Evolutionary conservation across 2,113 vertebrate genomes (phyloP).

Genomic region (Pogona vitticeps): DNA sequence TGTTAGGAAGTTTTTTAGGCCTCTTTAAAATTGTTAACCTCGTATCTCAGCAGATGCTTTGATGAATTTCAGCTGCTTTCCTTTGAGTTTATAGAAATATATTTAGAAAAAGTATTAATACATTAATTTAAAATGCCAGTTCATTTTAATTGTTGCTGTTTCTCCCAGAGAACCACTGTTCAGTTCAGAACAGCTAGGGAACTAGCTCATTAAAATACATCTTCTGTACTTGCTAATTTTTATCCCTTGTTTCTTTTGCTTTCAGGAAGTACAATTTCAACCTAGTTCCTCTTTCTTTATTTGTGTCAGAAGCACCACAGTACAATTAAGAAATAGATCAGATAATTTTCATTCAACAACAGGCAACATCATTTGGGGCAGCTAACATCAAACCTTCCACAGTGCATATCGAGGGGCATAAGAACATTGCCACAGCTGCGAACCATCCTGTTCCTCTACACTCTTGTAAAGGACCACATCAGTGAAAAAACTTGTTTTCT

Average conservation of each 20-base stretch:
- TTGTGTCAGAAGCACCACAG: too few relatives aligned
- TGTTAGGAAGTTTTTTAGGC: constrained; percentile 5
- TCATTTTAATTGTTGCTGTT: neutral
- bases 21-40: constrained; percentile 34
- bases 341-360: too few relatives aligned
- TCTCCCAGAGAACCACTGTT: too few relatives aligned
- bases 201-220: too few relatives aligned
- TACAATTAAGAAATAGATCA: too few relatives aligned
- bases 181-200: neutral
- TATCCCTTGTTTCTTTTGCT: neutral
- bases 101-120: neutral
- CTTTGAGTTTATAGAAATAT: neutral
- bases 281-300: constrained; percentile 10
- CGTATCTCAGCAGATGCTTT: constrained; percentile 19
- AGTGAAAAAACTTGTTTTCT: too few relatives aligned
- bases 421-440: too few relatives aligned
- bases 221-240: neutral
- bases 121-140: neutral
- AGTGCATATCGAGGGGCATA: too few relatives aligned
- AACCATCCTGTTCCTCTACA: too few relatives aligned
- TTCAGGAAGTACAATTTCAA: constrained; percentile 24
- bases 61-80: neutral
- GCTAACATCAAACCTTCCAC: too few relatives aligned
- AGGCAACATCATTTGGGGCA: too few relatives aligned
- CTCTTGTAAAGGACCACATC: too few relatives aligned